phyloP scores from a whole-genome alignment of 2,888 invertebrate species.

The Neria commutata region DNA sequence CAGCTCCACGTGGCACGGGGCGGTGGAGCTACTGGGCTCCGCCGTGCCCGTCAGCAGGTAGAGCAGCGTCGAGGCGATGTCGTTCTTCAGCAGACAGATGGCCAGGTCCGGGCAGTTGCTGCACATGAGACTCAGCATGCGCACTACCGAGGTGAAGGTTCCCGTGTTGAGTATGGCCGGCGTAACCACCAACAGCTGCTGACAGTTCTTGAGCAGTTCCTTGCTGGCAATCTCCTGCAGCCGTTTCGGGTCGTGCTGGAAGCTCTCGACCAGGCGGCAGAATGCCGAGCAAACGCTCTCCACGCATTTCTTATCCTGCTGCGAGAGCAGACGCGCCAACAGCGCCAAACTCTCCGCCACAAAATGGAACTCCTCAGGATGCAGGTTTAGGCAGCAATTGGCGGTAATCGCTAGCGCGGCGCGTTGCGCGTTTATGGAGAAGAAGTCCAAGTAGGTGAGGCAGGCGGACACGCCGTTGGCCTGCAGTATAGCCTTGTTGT shows the following conservation, averaged over 20 bases:
- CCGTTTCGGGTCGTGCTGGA: constrained; percentile 87
- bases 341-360: constrained; percentile 87
- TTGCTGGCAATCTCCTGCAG: constrained; percentile 90
- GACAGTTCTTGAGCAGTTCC: constrained; percentile 88
- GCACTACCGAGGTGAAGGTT: constrained; percentile 94
- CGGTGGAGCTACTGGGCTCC: constrained; percentile 60
- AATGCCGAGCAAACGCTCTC: constrained; percentile 97
- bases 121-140: constrained; percentile 97
- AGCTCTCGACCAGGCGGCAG: constrained; percentile 94
- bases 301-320: constrained; percentile 96
- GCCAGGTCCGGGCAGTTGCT: constrained; percentile 94
- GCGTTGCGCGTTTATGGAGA: constrained; percentile 97
- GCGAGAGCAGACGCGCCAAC: constrained; percentile 78
- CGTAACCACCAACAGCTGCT: constrained; percentile 88
- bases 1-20: constrained; percentile 73
- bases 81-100: constrained; percentile 87
- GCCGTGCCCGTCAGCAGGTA: constrained; percentile 92
- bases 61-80: constrained; percentile 93
- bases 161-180: constrained; percentile 94
- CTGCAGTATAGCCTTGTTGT: constrained; percentile 94
- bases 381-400: constrained; percentile 95
- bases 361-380: constrained; percentile 92
- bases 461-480: constrained; percentile 96
- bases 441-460: constrained; percentile 96
- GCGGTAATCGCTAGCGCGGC: constrained; percentile 96